These are phyloP conservation scores for Doryteuthis pealeii DNA, from an alignment of 1,140 invertebrate genomes.

Conservation along the genomic window DNA sequence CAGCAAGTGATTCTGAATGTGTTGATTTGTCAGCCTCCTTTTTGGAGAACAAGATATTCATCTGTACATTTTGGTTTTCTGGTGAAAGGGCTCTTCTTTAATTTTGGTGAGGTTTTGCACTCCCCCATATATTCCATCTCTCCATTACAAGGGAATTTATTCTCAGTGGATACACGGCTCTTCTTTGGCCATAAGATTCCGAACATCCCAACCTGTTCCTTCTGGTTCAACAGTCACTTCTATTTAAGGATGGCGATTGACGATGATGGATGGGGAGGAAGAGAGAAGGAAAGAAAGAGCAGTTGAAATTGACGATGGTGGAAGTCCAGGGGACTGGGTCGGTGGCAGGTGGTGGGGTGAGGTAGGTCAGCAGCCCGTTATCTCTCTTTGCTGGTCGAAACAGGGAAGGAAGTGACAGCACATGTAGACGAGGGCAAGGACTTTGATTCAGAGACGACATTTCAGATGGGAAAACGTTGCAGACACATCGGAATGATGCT, in stretches of 20 bases:
- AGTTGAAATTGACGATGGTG: no score
- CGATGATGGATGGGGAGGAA: no score
- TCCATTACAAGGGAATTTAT: neutral
- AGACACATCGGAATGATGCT: neutral
- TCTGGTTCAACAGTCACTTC: no score
- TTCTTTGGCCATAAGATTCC: no score
- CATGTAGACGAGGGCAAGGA: neutral
- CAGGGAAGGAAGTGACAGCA: neutral
- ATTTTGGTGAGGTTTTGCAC: neutral
- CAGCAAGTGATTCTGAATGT: neutral
- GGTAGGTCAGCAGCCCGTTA: no score
- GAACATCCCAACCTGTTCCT: no score
- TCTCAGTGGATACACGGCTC: neutral
- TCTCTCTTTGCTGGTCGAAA: no score
- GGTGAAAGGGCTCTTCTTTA: neutral
- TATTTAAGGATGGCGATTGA: no score
- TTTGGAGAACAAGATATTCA: neutral
- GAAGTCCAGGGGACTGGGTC: no score
- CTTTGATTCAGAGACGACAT: neutral
- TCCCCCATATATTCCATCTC: neutral
- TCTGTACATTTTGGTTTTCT: neutral
- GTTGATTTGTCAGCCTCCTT: neutral
- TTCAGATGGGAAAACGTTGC: neutral
- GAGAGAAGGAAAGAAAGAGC: no score
- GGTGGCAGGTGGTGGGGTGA: no score